A percentile compares a stretch with the other conserved stretches of the same genome.
Evolutionary conservation across 2,113 vertebrate species (phyloP).

Genomic region (Elephas maximus): DNA sequence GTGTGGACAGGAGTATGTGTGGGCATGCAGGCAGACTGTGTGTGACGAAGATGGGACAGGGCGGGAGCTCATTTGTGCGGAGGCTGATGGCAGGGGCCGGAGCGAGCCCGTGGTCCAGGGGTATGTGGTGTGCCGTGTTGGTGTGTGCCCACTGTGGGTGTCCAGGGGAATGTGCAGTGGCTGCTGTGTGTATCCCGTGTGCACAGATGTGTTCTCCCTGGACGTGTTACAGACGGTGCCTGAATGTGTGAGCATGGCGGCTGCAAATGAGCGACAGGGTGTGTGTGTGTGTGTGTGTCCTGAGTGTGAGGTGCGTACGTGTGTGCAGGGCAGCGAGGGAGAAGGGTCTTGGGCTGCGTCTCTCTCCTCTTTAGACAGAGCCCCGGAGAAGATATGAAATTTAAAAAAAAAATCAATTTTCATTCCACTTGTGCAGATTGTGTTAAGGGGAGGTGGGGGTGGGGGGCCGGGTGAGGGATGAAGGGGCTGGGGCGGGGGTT

Average conservation of each 20-base stretch:
- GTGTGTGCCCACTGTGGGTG: neutral
- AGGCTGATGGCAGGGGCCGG: neutral
- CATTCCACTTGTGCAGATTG: constrained; percentile 87
- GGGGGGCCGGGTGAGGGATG: constrained; percentile 78
- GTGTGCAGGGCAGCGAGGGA: neutral
- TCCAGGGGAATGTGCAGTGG: neutral
- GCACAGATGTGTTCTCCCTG: neutral
- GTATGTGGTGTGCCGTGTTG: neutral
- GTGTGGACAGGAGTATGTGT: neutral
- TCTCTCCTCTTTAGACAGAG: constrained; percentile 86
- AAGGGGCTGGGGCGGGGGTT: constrained; percentile 72
- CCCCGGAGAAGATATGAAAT: constrained; percentile 87
- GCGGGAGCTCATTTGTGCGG: too few species aligned
- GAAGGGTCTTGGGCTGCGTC: constrained; percentile 80
- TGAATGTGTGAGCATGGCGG: neutral
- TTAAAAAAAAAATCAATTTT: constrained; percentile 88
- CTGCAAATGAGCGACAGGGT: neutral
- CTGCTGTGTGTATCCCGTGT: neutral
- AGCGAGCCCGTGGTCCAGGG: neutral
- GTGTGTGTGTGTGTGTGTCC: neutral
- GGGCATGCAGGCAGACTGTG: fast-evolving
- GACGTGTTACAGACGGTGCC: neutral
- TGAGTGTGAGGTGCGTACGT: neutral
- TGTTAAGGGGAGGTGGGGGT: constrained; percentile 83
- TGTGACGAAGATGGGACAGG: neutral